phyloP scores from a whole-genome alignment of 2,797 vertebrate species.

The Gallinago stenura region DNA sequence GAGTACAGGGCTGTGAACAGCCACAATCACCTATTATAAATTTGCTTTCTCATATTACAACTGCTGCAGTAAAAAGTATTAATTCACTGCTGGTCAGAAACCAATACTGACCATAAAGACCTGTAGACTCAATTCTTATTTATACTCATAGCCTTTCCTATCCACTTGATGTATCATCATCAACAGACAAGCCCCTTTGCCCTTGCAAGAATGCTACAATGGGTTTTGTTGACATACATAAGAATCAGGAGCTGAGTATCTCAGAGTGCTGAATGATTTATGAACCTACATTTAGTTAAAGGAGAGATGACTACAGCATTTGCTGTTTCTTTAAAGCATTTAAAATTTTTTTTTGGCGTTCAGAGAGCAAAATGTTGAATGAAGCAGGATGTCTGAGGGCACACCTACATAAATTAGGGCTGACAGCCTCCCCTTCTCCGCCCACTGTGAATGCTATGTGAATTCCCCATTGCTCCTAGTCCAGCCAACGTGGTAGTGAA shows the following conservation, averaged over 20 bases:
- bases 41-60: neutral
- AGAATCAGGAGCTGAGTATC: neutral
- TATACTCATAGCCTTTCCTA: neutral
- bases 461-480: neutral
- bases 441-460: neutral
- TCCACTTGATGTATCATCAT: neutral
- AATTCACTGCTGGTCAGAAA: neutral
- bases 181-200: neutral
- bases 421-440: neutral
- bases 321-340: neutral
- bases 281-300: neutral
- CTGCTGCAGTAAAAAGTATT: neutral
- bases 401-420: neutral
- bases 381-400: neutral
- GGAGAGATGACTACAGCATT: neutral
- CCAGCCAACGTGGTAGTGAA: neutral
- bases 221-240: neutral
- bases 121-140: neutral
- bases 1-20: neutral
- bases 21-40: neutral
- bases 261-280: slow-evolving; percentile 4
- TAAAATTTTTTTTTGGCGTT: neutral
- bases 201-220: neutral
- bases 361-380: neutral
- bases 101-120: neutral